Conservation (phyloP, 2,113 vertebrate species). For the Nycticryphes semicollaris region DNA sequence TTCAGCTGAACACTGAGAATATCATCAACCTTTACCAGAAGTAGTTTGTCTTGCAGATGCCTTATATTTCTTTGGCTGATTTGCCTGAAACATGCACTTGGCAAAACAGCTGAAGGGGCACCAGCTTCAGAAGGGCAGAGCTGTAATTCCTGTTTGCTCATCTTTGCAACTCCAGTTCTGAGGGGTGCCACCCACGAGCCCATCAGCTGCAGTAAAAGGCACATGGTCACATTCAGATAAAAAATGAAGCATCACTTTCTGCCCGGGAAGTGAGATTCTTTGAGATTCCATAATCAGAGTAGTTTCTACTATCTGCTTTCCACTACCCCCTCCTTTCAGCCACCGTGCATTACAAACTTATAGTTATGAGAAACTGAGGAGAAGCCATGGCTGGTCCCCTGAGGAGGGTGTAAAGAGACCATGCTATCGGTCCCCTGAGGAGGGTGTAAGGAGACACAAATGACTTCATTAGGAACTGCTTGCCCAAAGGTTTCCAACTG, state of each 20-base stretch:
- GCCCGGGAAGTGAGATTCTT: not conserved
- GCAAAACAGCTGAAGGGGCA: not conserved
- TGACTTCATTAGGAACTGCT: not conserved
- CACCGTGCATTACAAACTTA: fast-evolving
- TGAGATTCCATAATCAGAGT: not conserved
- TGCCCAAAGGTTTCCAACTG: not conserved
- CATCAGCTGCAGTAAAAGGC: not conserved
- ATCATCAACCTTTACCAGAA: not conserved
- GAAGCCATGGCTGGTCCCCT: not conserved
- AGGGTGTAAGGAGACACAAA: not conserved
- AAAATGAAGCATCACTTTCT: not conserved
- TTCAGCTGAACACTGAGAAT: not conserved
- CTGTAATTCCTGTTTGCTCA: not conserved
- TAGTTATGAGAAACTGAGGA: not conserved
- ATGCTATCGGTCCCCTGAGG: not conserved
- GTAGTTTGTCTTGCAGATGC: not conserved
- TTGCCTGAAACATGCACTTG: not conserved
- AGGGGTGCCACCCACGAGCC: not conserved
- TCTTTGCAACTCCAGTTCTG: not conserved
- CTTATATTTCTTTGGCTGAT: not conserved
- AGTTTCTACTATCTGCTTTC: not conserved
- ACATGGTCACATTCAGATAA: not conserved
- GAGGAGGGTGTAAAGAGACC: not conserved
- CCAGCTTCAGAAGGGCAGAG: not conserved
- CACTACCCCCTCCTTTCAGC: not conserved